Base-by-base conservation (phyloP, 2,888 invertebrate genomes). In the Alloscopus bannaensis region DNA sequence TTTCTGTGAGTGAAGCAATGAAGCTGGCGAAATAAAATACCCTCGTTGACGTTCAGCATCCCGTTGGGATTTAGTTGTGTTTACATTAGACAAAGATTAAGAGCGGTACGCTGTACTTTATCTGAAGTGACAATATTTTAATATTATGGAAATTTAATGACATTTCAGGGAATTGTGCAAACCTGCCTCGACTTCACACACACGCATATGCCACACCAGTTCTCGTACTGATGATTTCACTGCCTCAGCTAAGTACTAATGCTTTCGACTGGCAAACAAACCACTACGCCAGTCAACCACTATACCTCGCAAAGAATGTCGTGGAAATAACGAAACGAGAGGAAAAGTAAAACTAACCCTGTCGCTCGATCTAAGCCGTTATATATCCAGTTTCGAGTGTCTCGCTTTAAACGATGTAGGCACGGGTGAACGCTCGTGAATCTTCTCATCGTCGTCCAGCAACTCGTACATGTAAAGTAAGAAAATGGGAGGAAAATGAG, bases 101-200 rank as follows among this genome's bases (percentile, higher is more conserved):
- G 80, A 78, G 78, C 78, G 71, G 55, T 78, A 78, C 50, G 65
- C 26, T 64, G 80, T 65, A 76, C 80, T 80, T 80, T 80, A 80
- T 80, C 80, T 71, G 69, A 80, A 80, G 75, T 80, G 80, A 80
- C 80, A 80, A 80, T 80, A 80, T 80, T 76, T 81, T 83, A 81
- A 81, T 81, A 83, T 81, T 83, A 83, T 83, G 83, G 71, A 81
- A 83, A 83, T 83, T 83, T 83, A 83, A 83, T 80, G 81, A 81
- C 81, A 83, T 83, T 80, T 81, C 72, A 55, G 75, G 80, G 81
- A 81, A 80, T 80, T 80, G 75, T 76, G 80, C 59, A 80, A 72
- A 76, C 65, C 70, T 69, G 52, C 75, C 40, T 40, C 20, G 8
- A 24, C 24, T 26, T 28, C 16, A 24, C 28, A 28, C 29, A 65